These are phyloP conservation scores for Pyrgus malvae DNA, from an alignment of 2,888 invertebrate species.

Conservation along the genomic window DNA sequence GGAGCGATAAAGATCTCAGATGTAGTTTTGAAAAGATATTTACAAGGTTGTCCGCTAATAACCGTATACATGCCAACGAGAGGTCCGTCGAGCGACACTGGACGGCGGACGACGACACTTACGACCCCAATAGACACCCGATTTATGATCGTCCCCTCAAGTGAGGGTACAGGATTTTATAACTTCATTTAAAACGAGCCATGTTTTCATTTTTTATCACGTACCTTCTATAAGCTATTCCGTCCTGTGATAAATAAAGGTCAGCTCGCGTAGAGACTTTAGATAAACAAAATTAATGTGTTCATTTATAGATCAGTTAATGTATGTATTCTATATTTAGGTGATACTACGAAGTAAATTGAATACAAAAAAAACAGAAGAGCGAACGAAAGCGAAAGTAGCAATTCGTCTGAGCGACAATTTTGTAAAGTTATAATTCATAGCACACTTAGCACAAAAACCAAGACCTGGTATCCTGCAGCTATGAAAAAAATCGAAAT, in stretches of 20 bases:
- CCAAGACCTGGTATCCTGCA: too few relatives aligned
- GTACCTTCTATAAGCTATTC: conserved; percentile 18
- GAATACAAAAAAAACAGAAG: too few relatives aligned
- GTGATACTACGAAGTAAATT: too few relatives aligned
- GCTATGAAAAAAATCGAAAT: too few relatives aligned
- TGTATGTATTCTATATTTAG: too few relatives aligned
- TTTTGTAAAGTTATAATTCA: too few relatives aligned
- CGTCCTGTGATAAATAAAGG: conserved; percentile 2
- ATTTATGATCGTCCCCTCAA: conserved; percentile 68
- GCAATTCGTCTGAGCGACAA: too few relatives aligned
- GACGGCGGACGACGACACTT: conserved; percentile 56
- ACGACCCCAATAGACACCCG: conserved; percentile 64
- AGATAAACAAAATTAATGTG: conserved; percentile 19
- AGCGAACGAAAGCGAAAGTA: too few relatives aligned
- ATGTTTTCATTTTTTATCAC: conserved; percentile 48
- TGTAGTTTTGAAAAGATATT: conserved; percentile 67
- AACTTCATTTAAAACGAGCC: conserved; percentile 70
- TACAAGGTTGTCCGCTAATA: conserved; percentile 67
- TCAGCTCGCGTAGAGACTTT: conserved; percentile 13
- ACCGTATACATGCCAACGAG: conserved; percentile 60
- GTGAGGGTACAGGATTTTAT: conserved; percentile 67
- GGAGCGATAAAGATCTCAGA: conserved; percentile 64
- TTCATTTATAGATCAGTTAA: conserved; percentile 1
- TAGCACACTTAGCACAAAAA: too few relatives aligned
- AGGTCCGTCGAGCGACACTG: conserved; percentile 53